Base-by-base conservation (phyloP, 2,888 invertebrate species). In the Colletes collaris region DNA sequence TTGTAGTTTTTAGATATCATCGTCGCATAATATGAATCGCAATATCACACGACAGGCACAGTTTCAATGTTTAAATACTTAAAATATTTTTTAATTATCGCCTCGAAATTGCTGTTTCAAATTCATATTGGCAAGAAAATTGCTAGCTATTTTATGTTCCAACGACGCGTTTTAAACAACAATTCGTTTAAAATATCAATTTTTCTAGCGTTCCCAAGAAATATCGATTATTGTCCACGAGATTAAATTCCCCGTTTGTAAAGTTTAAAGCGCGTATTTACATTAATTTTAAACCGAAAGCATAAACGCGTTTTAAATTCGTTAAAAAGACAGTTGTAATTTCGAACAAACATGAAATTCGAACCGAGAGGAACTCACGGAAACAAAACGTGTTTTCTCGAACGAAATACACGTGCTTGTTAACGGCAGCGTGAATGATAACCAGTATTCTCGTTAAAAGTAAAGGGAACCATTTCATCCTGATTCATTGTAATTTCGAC, bases 341-440 rank as follows among this genome's bases (percentile, higher is more conserved):
- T 59, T 27, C 16, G 7, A 19, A 55, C 63, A 37, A 44, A 50
- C 37, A 59, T 66, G 64, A 50, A 53, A 79, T 60, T 68, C 62
- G 35, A 35, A 10, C 37, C 5, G 8, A 27, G 5, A 35, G 35
- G 8, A 65, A 69, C 64, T 52, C 53, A 44, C 50, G 58, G 27
- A 59, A 69, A 69, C 76, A 71, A 72, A 83, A 78, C 69, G 73
- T 58, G 63, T 69, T 66, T 65, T 69, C 72, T 62, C 71, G 50
- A 65, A 65, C 73, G 52, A 68, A 77, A 64, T 72, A 58, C 79
- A 67, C 81, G 73, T 73, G 81, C 83, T 85, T 79, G 85, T 85
- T 85, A 86, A 77, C 86, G 65, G 78, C 83, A 81, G 69, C 81
- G 74, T 76, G 76, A 83, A 86, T 76, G 81, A 86, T 83, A 81